Conservation (phyloP, 2,113 vertebrate genomes). For the Saimiri boliviensis region DNA sequence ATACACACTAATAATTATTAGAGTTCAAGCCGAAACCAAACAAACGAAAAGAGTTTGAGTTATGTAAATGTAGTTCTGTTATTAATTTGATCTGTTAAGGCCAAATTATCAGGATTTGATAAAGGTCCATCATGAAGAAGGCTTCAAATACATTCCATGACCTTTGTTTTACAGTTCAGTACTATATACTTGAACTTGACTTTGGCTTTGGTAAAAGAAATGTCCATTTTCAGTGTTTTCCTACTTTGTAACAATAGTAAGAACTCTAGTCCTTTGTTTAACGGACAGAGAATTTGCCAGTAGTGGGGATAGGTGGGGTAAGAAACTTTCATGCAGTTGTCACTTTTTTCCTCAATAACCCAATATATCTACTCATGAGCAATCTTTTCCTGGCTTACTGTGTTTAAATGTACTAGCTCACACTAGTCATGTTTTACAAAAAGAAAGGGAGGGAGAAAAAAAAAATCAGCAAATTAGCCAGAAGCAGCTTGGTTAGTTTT, state of each 20-base stretch:
- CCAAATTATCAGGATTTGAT: neutral
- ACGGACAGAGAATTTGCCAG: neutral
- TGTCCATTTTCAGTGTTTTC: constrained; percentile 23
- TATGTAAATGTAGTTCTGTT: neutral
- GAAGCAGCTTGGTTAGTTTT: neutral
- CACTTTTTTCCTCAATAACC: neutral
- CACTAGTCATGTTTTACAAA: neutral
- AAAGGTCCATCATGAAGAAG: neutral
- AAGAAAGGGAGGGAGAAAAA: neutral
- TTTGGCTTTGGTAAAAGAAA: constrained; percentile 28
- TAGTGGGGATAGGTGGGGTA: neutral
- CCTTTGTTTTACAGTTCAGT: neutral
- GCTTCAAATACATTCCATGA: constrained; percentile 29
- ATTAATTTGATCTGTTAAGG: constrained; percentile 13
- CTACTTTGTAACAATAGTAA: neutral
- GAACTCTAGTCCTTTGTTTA: neutral
- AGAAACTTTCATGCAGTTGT: neutral
- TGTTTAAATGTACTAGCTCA: neutral
- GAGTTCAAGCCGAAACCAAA: neutral
- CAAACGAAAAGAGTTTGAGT: neutral
- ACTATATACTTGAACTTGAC: constrained; percentile 1
- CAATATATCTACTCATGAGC: constrained; percentile 6
- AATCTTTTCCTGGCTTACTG: constrained; percentile 45
- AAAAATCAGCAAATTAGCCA: neutral
- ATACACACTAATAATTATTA: neutral